Evolutionary conservation across 2,888 invertebrate species (phyloP).

Genomic region (Caradrina kadenii): DNA sequence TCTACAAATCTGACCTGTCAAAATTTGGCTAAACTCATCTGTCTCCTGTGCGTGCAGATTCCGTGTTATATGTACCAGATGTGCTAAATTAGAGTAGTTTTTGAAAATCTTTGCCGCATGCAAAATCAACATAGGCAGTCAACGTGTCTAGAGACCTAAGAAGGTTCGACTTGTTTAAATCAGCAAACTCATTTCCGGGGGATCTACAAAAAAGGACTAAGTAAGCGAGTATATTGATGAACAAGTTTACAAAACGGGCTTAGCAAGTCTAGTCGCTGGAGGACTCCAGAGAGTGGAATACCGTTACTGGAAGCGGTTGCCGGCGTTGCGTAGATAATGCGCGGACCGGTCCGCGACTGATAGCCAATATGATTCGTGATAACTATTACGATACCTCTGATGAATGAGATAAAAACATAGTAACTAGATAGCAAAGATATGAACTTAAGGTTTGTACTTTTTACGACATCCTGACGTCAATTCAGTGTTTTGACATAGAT

Average conservation of each 20-base stretch:
- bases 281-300: conserved; percentile 78
- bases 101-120: neutral
- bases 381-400: conserved; percentile 71
- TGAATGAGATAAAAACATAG: conserved; percentile 68
- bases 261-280: conserved; percentile 75
- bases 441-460: conserved; percentile 14
- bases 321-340: conserved; percentile 82
- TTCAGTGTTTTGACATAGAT: neutral
- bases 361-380: conserved; percentile 73
- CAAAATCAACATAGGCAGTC: conserved; percentile 3
- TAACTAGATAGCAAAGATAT: conserved; percentile 59
- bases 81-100: neutral
- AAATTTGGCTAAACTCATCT: neutral
- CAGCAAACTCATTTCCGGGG: conserved; percentile 72
- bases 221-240: conserved; percentile 75
- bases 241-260: conserved; percentile 81
- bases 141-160: conserved; percentile 8
- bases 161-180: conserved; percentile 47
- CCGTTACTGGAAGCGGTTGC: conserved; percentile 84
- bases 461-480: conserved; percentile 14
- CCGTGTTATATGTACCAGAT: neutral
- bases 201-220: conserved; percentile 75
- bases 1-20: neutral
- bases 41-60: neutral
- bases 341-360: conserved; percentile 80